These are phyloP conservation scores for Tenualosa ilisha DNA, from an alignment of 2,797 vertebrate genomes.

Conservation along the genomic window DNA sequence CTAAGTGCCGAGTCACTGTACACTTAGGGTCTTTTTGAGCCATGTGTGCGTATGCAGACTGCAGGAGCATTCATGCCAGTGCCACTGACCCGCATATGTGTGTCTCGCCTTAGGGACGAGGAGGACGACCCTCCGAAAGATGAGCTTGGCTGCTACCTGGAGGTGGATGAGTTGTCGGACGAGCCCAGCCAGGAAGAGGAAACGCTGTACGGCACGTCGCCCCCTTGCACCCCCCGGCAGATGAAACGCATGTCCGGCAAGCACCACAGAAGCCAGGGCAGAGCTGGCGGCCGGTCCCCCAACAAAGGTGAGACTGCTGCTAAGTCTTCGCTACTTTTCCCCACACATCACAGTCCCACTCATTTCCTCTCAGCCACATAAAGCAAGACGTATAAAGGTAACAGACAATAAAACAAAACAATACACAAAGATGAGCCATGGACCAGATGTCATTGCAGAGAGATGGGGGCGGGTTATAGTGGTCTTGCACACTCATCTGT, in stretches of 20 bases:
- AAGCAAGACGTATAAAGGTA: too few relatives aligned
- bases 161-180: slow-evolving; percentile 85
- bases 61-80: not conserved
- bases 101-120: slow-evolving; percentile 62
- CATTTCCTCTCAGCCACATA: too few relatives aligned
- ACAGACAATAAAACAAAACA: too few relatives aligned
- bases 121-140: slow-evolving; percentile 76
- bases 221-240: slow-evolving; percentile 87
- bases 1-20: too few relatives aligned
- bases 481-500: too few relatives aligned
- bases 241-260: slow-evolving; percentile 93
- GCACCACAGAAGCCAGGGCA: slow-evolving; percentile 80
- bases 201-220: slow-evolving; percentile 82
- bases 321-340: too few relatives aligned
- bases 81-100: not conserved
- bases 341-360: too few relatives aligned
- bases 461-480: too few relatives aligned
- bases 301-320: slow-evolving; percentile 74
- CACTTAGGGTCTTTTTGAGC: not conserved
- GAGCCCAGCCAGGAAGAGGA: slow-evolving; percentile 84
- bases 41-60: too few relatives aligned
- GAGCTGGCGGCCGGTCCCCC: slow-evolving; percentile 70
- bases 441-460: too few relatives aligned
- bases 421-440: too few relatives aligned
- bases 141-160: slow-evolving; percentile 72